Evolutionary conservation across 2,113 vertebrate genomes (phyloP), one percentile per base, ranked within the genome.

Genomic region (Mus musculus): DNA sequence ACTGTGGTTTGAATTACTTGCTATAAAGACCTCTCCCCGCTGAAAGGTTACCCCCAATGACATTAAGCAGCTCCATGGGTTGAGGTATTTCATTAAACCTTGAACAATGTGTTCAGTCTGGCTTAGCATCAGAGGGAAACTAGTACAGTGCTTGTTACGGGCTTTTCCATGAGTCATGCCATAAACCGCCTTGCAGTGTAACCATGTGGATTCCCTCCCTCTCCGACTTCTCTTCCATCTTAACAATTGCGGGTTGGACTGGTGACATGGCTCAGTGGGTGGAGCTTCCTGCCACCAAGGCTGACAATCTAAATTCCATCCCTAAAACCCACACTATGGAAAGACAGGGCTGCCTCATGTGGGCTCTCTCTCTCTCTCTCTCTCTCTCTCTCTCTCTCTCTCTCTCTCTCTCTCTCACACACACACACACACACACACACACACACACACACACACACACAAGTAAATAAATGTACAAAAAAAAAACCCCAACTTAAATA

Each of bases 21-120:
- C 46, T 91, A 14, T 78, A 78, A 91, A 49, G 20, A 49, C 69
- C 59, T 94, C 28, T 65, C 72, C 63, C 63, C 63, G 7, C 89
- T 72, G 69, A 89, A 94, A 95, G 67, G 36, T 72, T 67, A 71
- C 7, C 63, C 49, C 49, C 61, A 36, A 20, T 80, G 89, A 89
- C 69, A 91, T 87, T 85, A 95, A 89, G 71, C 77, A n/a, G 49
- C 93, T 93, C 93, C 63, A 54, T n/a, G 78, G 73, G 22, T 76
- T 89, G 78, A 93, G n/a, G 82, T 91, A 91, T 91, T 78, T 82
- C 90, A 63, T 69, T 91, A 96, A 93, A 87, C 33, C 26, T 59
- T 91, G 42, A 88, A 89, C 56, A 84, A 85, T 94, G 82, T 91
- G 24, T 89, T 96, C 90, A 84, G 87, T 49, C 88, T 24, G 30